A percentile compares a stretch with the other conserved stretches of the same genome.
Conservation (phyloP, 1,140 invertebrate genomes). For the Vanessa tameamea region DNA sequence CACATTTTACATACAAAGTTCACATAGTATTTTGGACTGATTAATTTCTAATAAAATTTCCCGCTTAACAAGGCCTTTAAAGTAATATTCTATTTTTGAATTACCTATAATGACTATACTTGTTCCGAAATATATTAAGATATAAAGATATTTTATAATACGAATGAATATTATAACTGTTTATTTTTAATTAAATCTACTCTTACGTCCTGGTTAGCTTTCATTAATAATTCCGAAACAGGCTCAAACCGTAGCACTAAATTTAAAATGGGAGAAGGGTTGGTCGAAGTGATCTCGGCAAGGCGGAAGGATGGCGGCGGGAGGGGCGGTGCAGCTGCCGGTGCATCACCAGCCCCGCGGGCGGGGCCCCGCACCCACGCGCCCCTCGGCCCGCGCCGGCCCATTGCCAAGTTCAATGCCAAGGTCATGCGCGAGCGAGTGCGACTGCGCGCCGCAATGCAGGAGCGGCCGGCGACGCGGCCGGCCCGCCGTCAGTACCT, state of each 20-base stretch:
- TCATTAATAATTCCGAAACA: conserved; percentile 31
- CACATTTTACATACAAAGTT: too few relatives aligned
- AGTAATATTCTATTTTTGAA: too few relatives aligned
- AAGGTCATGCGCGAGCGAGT: conserved; percentile 81
- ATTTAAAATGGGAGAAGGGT: conserved; percentile 52
- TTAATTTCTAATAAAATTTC: too few relatives aligned
- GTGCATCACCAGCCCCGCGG: conserved; percentile 55
- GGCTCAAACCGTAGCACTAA: conserved; percentile 17
- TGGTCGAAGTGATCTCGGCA: conserved; percentile 46
- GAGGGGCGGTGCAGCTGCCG: conserved; percentile 69
- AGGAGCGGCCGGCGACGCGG: conserved; percentile 76
- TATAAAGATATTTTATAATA: neutral
- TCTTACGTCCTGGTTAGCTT: conserved; percentile 1
- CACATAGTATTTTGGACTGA: too few relatives aligned
- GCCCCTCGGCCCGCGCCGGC: conserved; percentile 54
- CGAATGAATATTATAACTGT: neutral
- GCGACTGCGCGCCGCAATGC: conserved; percentile 81
- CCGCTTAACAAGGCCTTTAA: too few relatives aligned
- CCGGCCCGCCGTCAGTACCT: conserved; percentile 65
- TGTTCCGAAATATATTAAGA: too few relatives aligned
- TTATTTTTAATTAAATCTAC: neutral
- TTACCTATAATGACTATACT: too few relatives aligned
- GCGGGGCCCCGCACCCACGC: conserved; percentile 43
- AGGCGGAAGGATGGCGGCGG: conserved; percentile 60
- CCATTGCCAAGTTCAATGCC: conserved; percentile 82